Base-by-base conservation (phyloP, 2,113 vertebrate species). In the Phoxinus phoxinus region DNA sequence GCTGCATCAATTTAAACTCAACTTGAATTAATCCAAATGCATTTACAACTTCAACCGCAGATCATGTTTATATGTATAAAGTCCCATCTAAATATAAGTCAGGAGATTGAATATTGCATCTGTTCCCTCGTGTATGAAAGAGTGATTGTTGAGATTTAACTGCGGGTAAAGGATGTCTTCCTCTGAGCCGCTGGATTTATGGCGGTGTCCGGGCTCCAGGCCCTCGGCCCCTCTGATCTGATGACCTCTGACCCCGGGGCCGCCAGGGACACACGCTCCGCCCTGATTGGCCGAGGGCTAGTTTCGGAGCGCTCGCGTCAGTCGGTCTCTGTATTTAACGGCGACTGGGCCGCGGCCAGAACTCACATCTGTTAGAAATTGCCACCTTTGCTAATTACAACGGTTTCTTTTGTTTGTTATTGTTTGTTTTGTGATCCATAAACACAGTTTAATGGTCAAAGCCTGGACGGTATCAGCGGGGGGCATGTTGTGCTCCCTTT, bases 321-420 rank as follows among this genome's bases (percentile, higher is more conserved):
- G 80, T 90, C 85, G 87, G 71, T 86, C 67, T 69, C 81, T 69
- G 82, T 84, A 48, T 89, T 90, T 90, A 90, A 86, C 81, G 44
- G 48, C 65, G 69, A 81, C 81, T 44, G 81, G 80, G 86, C 51
- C 41, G 51, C 73, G 41, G 85, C 44, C 85, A 78, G 81, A 85
- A 69, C 86, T 56, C 79, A 91, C 91, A 90, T 91, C 92, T 91
- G 91, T 84, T 90, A 86, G 83, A 88, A 89, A 89, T 89, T 88
- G 88, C 85, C 84, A 87, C 86, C 89, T 89, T 84, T 79, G 89
- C 85, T 92, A 90, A 91, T 90, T 86, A 87, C 59, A 76, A 35
- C 79, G 51, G 80, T 87, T 87, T 41, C 88, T 84, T 74, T 82
- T 89, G 82, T 89, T 89, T 89, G 82, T 90, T 90, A 72, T 83